Evolutionary conservation across 2,888 invertebrate species (phyloP).

Genomic region (Escarpia spicata): DNA sequence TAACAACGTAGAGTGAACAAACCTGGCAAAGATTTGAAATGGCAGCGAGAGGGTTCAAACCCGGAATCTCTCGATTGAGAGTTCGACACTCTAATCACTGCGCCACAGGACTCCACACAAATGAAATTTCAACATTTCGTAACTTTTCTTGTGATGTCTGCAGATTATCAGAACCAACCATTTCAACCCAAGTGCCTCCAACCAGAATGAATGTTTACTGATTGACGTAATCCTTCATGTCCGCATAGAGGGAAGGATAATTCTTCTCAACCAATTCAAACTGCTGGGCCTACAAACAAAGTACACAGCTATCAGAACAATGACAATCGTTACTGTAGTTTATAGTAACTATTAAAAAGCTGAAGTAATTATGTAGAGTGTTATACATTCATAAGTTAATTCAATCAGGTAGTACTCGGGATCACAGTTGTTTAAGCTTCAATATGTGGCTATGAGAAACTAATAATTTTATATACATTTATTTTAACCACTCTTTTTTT

Average conservation of each 20-base stretch:
- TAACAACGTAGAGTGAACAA: too few species aligned
- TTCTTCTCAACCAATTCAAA: conserved; percentile 68
- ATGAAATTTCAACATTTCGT: background rate
- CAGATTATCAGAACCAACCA: conserved; percentile 55
- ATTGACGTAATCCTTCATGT: conserved; percentile 61
- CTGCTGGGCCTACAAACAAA: conserved; percentile 66
- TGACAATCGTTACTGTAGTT: background rate
- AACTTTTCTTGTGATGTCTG: too few species aligned
- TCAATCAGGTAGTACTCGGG: too few species aligned
- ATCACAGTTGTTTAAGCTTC: too few species aligned
- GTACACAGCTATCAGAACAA: background rate
- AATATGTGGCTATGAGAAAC: too few species aligned
- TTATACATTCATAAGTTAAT: background rate
- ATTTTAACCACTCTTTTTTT: background rate
- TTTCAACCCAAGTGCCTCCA: conserved; percentile 70
- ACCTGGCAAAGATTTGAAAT: too few species aligned
- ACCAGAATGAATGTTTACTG: conserved; percentile 67
- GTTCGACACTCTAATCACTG: too few species aligned
- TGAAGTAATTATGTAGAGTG: background rate
- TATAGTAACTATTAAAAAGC: background rate
- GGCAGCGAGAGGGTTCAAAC: too few species aligned
- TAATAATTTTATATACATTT: background rate
- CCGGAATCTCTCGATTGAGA: too few species aligned
- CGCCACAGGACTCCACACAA: background rate
- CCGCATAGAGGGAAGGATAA: conserved; percentile 66